A percentile compares a stretch with the other conserved stretches of the same genome.
These are phyloP conservation scores for Omphaloscelis lunosa DNA, from an alignment of 2,888 invertebrate genomes.

Conservation along the genomic window DNA sequence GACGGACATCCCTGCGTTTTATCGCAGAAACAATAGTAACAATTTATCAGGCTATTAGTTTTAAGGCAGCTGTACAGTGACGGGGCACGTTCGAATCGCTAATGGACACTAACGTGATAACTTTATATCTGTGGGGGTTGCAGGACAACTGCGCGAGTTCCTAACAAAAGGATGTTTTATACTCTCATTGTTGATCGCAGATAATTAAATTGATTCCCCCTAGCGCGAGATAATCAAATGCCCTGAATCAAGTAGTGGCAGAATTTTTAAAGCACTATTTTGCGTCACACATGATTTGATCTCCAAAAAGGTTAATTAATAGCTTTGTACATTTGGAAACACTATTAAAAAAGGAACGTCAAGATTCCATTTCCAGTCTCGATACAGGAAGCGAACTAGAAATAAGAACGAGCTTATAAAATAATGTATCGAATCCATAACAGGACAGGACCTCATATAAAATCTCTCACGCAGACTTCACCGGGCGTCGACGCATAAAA, in stretches of 20 bases:
- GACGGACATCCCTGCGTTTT: constrained; percentile 46
- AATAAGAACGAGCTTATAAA: constrained; percentile 31
- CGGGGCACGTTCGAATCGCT: constrained; percentile 69
- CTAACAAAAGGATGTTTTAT: constrained; percentile 64
- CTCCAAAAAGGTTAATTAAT: too few species aligned
- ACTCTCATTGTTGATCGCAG: constrained; percentile 57
- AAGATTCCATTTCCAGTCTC: constrained; percentile 4
- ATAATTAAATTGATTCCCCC: constrained; percentile 71
- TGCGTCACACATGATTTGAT: not conserved
- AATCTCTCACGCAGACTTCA: constrained; percentile 60
- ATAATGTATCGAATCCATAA: constrained; percentile 43
- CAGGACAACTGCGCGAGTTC: constrained; percentile 53
- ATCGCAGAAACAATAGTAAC: constrained; percentile 65
- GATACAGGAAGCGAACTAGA: constrained; percentile 29
- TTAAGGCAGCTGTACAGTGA: constrained; percentile 69
- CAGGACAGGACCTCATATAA: constrained; percentile 43
- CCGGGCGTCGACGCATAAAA: constrained; percentile 51
- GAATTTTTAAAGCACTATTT: constrained; percentile 7
- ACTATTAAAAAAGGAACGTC: not conserved
- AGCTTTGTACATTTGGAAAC: constrained; percentile 1
- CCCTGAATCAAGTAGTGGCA: constrained; percentile 24
- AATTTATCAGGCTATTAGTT: constrained; percentile 67
- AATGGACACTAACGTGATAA: constrained; percentile 75
- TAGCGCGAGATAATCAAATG: constrained; percentile 47
- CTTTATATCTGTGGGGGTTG: constrained; percentile 61